A percentile compares a stretch with the other conserved stretches of the same genome.
Conservation (phyloP, 1,140 invertebrate genomes). For the Aphelenchoides avenae region DNA sequence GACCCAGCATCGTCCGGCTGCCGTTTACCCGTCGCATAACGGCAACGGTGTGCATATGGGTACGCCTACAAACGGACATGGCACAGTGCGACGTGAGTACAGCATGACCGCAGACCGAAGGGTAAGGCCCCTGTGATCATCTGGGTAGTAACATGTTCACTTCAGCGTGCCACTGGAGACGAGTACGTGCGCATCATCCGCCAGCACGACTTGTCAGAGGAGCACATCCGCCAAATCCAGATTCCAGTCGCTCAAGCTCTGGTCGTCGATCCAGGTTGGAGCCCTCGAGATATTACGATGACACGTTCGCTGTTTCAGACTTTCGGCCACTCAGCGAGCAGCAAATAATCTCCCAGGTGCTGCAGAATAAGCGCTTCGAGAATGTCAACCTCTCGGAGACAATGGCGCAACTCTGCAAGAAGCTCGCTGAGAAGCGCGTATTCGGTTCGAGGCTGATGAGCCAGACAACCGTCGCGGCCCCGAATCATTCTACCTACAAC, state of each 20-base stretch:
- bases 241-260: constrained; percentile 40
- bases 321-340: constrained; percentile 42
- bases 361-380: constrained; percentile 45
- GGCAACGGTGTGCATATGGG: neutral
- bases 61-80: neutral
- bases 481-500: constrained; percentile 47
- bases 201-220: constrained; percentile 38
- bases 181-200: constrained; percentile 46
- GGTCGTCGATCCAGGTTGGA: constrained; percentile 34
- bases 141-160: neutral
- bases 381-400: constrained; percentile 43
- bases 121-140: neutral
- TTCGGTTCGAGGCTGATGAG: constrained; percentile 37
- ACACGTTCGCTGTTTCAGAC: constrained; percentile 17
- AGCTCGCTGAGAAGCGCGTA: constrained; percentile 43
- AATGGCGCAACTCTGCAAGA: constrained; percentile 48
- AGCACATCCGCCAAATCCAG: constrained; percentile 34
- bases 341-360: constrained; percentile 47
- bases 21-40: neutral
- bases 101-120: neutral
- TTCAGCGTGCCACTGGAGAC: constrained; percentile 38
- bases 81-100: no score
- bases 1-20: constrained; percentile 2
- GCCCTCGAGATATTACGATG: neutral
- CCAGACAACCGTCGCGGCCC: constrained; percentile 43